These are phyloP conservation scores for Gorsachius magnificus DNA, from an alignment of 2,797 vertebrate genomes.

Conservation along the genomic window DNA sequence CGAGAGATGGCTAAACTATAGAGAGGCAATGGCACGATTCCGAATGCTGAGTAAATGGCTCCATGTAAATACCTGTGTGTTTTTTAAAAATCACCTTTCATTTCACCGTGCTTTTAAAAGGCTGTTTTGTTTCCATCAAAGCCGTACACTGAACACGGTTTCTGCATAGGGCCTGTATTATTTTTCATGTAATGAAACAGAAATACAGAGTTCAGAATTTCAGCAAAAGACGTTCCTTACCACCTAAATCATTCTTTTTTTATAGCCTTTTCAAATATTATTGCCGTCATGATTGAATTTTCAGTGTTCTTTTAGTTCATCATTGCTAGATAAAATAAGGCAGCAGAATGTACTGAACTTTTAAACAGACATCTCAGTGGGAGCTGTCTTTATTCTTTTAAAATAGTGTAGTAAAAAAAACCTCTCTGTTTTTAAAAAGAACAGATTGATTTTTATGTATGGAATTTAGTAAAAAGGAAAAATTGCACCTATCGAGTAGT, in stretches of 20 bases:
- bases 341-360: slow-evolving; percentile 63
- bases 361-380: slow-evolving; percentile 50
- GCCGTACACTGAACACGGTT: not conserved
- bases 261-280: slow-evolving; percentile 61
- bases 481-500: not conserved
- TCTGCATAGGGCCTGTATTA: slow-evolving; percentile 56
- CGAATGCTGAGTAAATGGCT: slow-evolving; percentile 69
- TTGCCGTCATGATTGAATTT: slow-evolving; percentile 64
- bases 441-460: slow-evolving; percentile 56
- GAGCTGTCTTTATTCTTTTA: slow-evolving; percentile 60
- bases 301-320: slow-evolving; percentile 51
- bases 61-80: slow-evolving; percentile 58
- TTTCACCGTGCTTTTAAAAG: slow-evolving; percentile 63
- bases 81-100: slow-evolving; percentile 64
- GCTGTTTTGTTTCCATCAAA: slow-evolving; percentile 65
- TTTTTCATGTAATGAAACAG: slow-evolving; percentile 58
- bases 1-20: slow-evolving; percentile 79
- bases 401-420: slow-evolving; percentile 24
- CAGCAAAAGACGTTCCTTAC: slow-evolving; percentile 54
- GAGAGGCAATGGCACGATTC: slow-evolving; percentile 80
- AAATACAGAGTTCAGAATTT: slow-evolving; percentile 48
- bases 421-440: slow-evolving; percentile 59
- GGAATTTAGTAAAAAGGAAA: slow-evolving; percentile 39
- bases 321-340: slow-evolving; percentile 52
- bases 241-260: slow-evolving; percentile 56